Percentiles rank a stretch among this genome's conserved stretches.
These are phyloP conservation scores for Drosophila yakuba DNA, from an alignment of 1,140 invertebrate species.

Conservation along the genomic window DNA sequence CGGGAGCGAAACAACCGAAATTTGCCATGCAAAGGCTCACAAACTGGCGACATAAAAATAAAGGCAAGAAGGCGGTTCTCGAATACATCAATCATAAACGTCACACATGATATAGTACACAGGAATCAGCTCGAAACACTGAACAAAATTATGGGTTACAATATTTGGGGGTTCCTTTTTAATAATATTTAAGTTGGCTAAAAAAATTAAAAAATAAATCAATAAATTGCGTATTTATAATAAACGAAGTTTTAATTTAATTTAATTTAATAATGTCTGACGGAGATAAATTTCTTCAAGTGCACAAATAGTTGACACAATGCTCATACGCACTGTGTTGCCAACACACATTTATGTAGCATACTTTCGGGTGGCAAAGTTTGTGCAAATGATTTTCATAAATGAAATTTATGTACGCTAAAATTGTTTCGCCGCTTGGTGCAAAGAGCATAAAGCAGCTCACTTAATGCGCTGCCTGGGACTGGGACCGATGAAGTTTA, in stretches of 20 bases:
- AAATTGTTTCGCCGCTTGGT: conserved; percentile 70
- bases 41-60: conserved; percentile 68
- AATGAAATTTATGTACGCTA: conserved; percentile 72
- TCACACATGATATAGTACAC: conserved; percentile 20
- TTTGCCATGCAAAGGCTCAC: conserved; percentile 42
- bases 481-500: conserved; percentile 12
- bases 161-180: too few relatives aligned
- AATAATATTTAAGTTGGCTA: too few relatives aligned
- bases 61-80: conserved; percentile 35
- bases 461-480: conserved; percentile 46
- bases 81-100: conserved; percentile 67
- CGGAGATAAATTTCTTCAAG: background rate
- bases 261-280: background rate
- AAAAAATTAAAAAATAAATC: background rate
- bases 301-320: conserved; percentile 46
- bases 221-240: too few relatives aligned
- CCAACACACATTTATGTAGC: conserved; percentile 42
- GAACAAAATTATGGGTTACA: background rate
- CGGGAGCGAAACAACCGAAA: conserved; percentile 45
- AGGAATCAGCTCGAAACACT: conserved; percentile 15
- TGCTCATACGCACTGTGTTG: conserved; percentile 70
- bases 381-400: conserved; percentile 78
- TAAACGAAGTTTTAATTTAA: background rate
- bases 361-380: conserved; percentile 36
- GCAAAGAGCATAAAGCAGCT: conserved; percentile 59